phyloP scores from a whole-genome alignment of 2,113 vertebrate species.

The Poeciliopsis retropinna region DNA sequence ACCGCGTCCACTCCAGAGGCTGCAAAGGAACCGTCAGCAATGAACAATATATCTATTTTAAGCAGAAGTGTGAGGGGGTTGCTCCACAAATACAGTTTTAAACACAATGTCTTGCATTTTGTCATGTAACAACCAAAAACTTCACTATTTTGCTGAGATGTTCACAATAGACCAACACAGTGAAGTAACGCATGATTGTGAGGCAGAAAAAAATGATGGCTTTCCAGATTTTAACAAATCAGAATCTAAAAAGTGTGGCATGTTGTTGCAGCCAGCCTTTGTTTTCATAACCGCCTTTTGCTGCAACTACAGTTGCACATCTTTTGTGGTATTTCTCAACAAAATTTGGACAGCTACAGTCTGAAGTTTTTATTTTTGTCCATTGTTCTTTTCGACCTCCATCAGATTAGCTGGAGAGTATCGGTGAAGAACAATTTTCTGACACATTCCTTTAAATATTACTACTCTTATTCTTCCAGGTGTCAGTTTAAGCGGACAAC shows the following conservation, averaged over 20 bases:
- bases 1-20: constrained; percentile 93
- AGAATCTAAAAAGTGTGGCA: not conserved
- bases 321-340: no score
- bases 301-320: no score
- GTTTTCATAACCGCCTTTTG: no score
- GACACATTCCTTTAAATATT: not conserved
- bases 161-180: not conserved
- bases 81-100: not conserved
- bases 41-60: constrained; percentile 9
- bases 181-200: not conserved
- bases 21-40: constrained; percentile 58
- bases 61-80: not conserved
- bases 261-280: not conserved
- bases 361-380: no score
- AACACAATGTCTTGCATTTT: not conserved
- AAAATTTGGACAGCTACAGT: no score
- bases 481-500: not conserved
- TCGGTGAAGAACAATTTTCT: no score
- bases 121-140: not conserved
- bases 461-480: not conserved
- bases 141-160: no score
- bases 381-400: no score
- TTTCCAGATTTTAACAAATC: not conserved
- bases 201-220: not conserved
- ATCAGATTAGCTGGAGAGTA: no score